Base-by-base conservation (phyloP, 2,797 vertebrate species). In the Pipistrellus pygmaeus region DNA sequence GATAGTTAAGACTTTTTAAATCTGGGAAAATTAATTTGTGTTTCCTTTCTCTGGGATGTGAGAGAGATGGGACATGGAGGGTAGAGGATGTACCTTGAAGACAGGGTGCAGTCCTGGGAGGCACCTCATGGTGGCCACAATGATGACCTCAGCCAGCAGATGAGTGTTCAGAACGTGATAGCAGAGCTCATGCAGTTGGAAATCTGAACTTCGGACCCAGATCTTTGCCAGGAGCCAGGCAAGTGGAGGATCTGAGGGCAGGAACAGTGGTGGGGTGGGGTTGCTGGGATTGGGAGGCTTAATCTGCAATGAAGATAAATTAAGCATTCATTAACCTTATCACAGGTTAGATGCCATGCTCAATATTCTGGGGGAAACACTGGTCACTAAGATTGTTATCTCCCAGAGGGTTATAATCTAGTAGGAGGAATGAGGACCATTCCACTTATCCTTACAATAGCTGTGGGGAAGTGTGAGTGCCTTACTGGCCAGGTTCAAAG, bases 91-190 rank as follows among this genome's bases (percentile, higher is more conserved):
- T 94, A 99, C 99, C 98, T 99, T 99, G 86, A 98, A 99, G 53
- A 99, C n/a, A 2, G 99, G 99, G 94, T 99, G 99, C 25, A 98
- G 97, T 48, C 98, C 98, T 15, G 99, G 98, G 25, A 99, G 98
- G 88, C 99, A 98, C 64, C 99, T 97, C 92, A 98, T 96, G n/a
- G 99, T 99, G 38, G 98, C 97, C n/a, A 99, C 97, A 90, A 98
- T 98, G 2, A 99, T 97, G 96, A 99, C 99, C 88, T 99, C 99
- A 1, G 98, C 92, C 92, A 99, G 95, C 88, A 99, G 97, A 87
- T 99, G 99, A 81, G 99, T 99, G 91, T 98, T 97, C n/a, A 99
- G 97, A 96, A 99, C 97, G 96, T 99, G 99, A 60, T 98, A 98
- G 9, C 98, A 97, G 68, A 99, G 2, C 97, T 99, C 98, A 91